phyloP scores from a whole-genome alignment of 2,888 invertebrate genomes.

The Noctua fimbriata region DNA sequence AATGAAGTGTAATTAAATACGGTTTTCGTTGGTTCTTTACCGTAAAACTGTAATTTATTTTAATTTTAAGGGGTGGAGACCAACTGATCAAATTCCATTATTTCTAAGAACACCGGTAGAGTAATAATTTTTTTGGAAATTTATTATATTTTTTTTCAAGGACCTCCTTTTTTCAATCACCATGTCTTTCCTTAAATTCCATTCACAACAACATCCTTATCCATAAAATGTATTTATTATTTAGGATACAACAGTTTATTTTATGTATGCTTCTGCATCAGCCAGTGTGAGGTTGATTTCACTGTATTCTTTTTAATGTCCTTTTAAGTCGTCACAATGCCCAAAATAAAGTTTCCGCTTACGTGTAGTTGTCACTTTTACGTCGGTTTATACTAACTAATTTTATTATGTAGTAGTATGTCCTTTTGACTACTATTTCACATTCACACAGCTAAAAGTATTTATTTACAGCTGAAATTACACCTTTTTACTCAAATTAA shows the following conservation, averaged over 20 bases:
- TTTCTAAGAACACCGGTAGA: neutral
- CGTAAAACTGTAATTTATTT: neutral
- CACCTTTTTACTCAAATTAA: neutral
- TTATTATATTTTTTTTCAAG: neutral
- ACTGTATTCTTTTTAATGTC: neutral
- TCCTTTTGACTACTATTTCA: conserved; percentile 22
- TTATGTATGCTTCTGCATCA: neutral
- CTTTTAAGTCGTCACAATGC: neutral
- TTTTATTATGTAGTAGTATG: conserved; percentile 3
- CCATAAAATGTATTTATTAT: neutral
- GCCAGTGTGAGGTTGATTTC: neutral
- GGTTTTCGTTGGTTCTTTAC: conserved; percentile 32
- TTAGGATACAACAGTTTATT: neutral
- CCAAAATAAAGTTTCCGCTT: conserved; percentile 1
- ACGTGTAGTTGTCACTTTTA: neutral
- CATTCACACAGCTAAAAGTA: conserved; percentile 16
- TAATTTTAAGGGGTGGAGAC: conserved; percentile 27
- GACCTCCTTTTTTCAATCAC: neutral
- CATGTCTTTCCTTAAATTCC: neutral
- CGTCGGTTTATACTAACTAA: conserved; percentile 1
- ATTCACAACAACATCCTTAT: neutral
- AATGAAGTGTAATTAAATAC: conserved; percentile 43
- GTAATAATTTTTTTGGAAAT: neutral
- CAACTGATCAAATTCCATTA: conserved; percentile 9
- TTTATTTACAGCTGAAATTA: conserved; percentile 44